phyloP scores from a whole-genome alignment of 2,888 invertebrate species.

The Sarcophaga rosellei region DNA sequence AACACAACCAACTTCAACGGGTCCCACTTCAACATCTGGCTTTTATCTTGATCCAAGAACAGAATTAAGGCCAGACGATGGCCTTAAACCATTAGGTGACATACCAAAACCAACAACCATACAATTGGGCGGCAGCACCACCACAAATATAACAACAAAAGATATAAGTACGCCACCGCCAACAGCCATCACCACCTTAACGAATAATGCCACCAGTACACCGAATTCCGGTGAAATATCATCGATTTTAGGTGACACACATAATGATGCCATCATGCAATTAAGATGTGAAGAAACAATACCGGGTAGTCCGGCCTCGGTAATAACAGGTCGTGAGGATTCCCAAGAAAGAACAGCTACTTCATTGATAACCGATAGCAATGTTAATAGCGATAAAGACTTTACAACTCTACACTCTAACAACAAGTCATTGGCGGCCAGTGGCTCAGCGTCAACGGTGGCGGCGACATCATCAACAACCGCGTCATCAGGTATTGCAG shows the following conservation, averaged over 20 bases:
- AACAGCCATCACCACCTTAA: background rate
- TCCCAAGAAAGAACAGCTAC: slow-evolving; percentile 77
- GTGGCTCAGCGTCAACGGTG: slow-evolving; percentile 10
- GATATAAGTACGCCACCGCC: slow-evolving; percentile 41
- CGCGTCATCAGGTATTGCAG: slow-evolving; percentile 23
- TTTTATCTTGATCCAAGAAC: slow-evolving; percentile 71
- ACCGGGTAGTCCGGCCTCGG: slow-evolving; percentile 92
- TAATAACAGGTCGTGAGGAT: slow-evolving; percentile 78
- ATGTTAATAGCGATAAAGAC: slow-evolving; percentile 44
- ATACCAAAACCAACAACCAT: slow-evolving; percentile 55
- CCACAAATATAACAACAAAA: slow-evolving; percentile 11
- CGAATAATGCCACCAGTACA: slow-evolving; percentile 19
- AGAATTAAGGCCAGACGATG: slow-evolving; percentile 73
- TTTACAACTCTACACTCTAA: slow-evolving; percentile 44
- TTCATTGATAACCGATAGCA: slow-evolving; percentile 43
- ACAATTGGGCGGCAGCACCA: background rate
- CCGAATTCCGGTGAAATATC: slow-evolving; percentile 58
- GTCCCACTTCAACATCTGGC: slow-evolving; percentile 66
- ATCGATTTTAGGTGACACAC: slow-evolving; percentile 75
- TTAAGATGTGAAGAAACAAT: slow-evolving; percentile 94
- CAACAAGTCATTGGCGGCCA: slow-evolving; percentile 27
- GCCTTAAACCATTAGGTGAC: slow-evolving; percentile 73
- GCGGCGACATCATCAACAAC: slow-evolving; percentile 1
- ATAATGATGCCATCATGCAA: slow-evolving; percentile 86
- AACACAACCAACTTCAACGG: slow-evolving; percentile 12